Conservation (phyloP, 2,797 vertebrate species). For the Oryzias dopingdopingensis region DNA sequence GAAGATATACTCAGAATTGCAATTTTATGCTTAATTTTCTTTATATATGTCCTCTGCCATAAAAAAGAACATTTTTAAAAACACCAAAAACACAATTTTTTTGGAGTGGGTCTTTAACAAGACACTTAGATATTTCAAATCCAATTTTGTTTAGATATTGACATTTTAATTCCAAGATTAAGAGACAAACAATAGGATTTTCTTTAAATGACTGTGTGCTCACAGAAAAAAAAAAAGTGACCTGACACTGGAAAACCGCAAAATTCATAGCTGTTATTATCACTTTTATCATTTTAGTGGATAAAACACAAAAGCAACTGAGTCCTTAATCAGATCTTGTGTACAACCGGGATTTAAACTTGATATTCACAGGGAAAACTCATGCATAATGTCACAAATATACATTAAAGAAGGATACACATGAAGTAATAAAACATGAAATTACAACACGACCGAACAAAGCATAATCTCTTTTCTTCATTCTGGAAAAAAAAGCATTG, state of each 20-base stretch:
- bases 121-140: too few relatives aligned
- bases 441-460: constrained; percentile 75
- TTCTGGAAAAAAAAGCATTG: constrained; percentile 64
- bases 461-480: constrained; percentile 76
- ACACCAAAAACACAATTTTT: too few relatives aligned
- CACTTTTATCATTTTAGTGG: constrained; percentile 69
- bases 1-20: too few relatives aligned
- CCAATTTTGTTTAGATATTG: too few relatives aligned
- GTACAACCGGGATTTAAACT: constrained; percentile 65
- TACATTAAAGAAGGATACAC: constrained; percentile 79
- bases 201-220: constrained; percentile 49
- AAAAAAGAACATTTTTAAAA: too few relatives aligned
- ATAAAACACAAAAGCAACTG: constrained; percentile 65
- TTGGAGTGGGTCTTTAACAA: too few relatives aligned
- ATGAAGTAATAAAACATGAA: constrained; percentile 77
- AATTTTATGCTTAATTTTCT: too few relatives aligned
- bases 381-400: constrained; percentile 73
- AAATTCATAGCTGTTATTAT: constrained; percentile 68
- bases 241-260: constrained; percentile 54
- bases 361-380: constrained; percentile 62
- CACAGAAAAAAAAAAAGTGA: constrained; percentile 55
- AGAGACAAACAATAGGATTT: neutral
- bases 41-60: too few relatives aligned
- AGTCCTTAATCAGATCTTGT: constrained; percentile 71
- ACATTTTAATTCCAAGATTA: too few relatives aligned